phyloP scores from a whole-genome alignment of 2,888 invertebrate species.

The Dryocosmus kuriphilus region DNA sequence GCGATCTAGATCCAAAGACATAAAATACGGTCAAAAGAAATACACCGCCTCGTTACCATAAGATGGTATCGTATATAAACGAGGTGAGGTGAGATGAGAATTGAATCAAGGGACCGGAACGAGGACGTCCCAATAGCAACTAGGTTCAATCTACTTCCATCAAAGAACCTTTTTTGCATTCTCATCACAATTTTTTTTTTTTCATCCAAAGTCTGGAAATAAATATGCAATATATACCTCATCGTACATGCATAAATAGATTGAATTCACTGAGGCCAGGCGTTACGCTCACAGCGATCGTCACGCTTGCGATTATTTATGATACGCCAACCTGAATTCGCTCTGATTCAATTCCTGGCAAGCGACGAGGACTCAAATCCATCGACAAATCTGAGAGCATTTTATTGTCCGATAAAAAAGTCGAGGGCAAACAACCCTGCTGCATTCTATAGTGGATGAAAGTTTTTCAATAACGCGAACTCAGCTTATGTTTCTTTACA shows the following conservation, averaged over 20 bases:
- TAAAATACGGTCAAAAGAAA: conserved; percentile 33
- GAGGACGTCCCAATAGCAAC: conserved; percentile 25
- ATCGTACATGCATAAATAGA: conserved; percentile 10
- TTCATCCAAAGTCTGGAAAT: background rate
- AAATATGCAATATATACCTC: background rate
- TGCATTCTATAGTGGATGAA: background rate
- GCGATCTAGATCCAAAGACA: conserved; percentile 30
- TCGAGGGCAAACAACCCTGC: conserved; percentile 8
- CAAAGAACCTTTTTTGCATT: background rate
- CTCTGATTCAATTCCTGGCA: background rate
- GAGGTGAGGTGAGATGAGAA: conserved; percentile 32
- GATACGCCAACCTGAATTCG: background rate
- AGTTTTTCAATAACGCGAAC: conserved; percentile 20
- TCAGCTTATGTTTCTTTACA: conserved; percentile 3
- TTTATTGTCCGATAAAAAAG: background rate
- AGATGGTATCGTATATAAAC: background rate
- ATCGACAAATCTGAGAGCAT: conserved; percentile 11
- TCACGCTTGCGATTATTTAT: conserved; percentile 7
- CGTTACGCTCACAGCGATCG: conserved; percentile 8
- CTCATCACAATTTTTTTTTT: background rate
- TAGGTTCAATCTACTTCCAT: conserved; percentile 6
- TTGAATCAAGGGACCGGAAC: conserved; percentile 31
- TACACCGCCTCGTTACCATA: conserved; percentile 29
- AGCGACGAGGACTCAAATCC: background rate
- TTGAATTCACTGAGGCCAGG: background rate